These are phyloP conservation scores for Heliconius ethilla DNA, from an alignment of 2,888 invertebrate species.

Conservation along the genomic window DNA sequence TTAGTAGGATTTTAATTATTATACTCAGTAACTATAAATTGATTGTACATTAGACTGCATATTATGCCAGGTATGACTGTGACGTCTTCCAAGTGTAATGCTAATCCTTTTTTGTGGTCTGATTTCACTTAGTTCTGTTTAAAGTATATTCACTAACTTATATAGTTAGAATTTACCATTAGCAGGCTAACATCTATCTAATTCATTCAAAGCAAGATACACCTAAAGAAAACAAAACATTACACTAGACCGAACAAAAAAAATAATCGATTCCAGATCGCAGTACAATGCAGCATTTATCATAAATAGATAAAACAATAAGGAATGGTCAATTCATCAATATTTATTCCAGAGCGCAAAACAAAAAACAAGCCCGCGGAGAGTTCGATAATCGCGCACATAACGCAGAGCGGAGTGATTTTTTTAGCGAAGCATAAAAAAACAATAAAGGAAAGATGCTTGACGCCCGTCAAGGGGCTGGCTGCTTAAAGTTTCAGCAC, in stretches of 20 bases:
- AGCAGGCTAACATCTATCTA: too few relatives aligned
- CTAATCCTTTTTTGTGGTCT: too few relatives aligned
- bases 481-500: slow-evolving; percentile 31
- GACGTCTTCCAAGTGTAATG: too few relatives aligned
- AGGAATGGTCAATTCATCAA: slow-evolving; percentile 21
- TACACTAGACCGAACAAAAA: background rate
- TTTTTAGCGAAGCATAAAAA: slow-evolving; percentile 54
- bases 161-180: too few relatives aligned
- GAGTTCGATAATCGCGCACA: slow-evolving; percentile 50
- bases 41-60: too few relatives aligned
- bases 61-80: too few relatives aligned
- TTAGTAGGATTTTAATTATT: slow-evolving; percentile 36
- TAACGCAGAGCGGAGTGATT: slow-evolving; percentile 46
- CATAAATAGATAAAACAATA: slow-evolving; percentile 23
- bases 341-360: slow-evolving; percentile 38
- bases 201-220: too few relatives aligned
- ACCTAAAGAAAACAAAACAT: too few relatives aligned
- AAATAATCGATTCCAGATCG: background rate
- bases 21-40: too few relatives aligned
- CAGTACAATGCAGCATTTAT: background rate
- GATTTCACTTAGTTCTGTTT: too few relatives aligned
- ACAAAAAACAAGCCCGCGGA: slow-evolving; percentile 36
- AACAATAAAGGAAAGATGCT: slow-evolving; percentile 68
- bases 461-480: slow-evolving; percentile 49
- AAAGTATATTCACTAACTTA: too few relatives aligned